Evolutionary conservation across 2,797 vertebrate genomes (phyloP), one percentile per base, ranked within the genome.

Genomic region (Tenualosa ilisha): DNA sequence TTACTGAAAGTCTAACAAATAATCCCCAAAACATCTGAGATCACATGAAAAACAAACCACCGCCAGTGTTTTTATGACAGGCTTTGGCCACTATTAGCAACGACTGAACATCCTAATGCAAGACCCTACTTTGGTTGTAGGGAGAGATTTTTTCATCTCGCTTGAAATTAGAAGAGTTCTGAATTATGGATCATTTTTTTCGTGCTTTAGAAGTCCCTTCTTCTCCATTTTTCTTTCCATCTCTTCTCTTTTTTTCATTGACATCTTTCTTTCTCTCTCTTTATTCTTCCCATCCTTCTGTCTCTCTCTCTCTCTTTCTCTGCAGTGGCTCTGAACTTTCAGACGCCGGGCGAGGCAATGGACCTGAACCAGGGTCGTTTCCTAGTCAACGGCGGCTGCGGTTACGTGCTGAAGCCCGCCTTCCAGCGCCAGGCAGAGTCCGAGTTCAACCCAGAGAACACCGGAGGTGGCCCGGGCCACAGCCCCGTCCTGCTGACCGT

Each of bases 321-420:
- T 89, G 0, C 91, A 99, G 97, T 98, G 93, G 97, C 98, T 20
- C 93, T 99, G 83, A 99, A 99, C 93, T 98, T 98, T 93, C 98
- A 99, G 94, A 99, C 98, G 0, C 95, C 96, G 0, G 97, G 97
- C 0, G 96, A 96, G 0, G 96, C 97, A 94, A 99, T 99, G 98
- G 97, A 99, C 85, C 93, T 99, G 50, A 98, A 99, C 46, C 84
- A 94, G 0, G 98, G 98, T 3, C 95, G 95, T 81, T 99, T 99
- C 93, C 94, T 96, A 87, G 90, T 95, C 83, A 99, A 99, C 0
- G 97, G 96, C 3, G 20, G 88, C 85, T 97, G 97, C 0, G 98
- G 98, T 0, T 99, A 97, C 6, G 56, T 96, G 75, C 94, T 99
- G 85, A 98, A 99, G 86, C 98, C 98, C 0, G 82, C 84, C 26